Evolutionary conservation across 1,140 invertebrate genomes (phyloP), one percentile per base, ranked within the genome.

Genomic region (Globodera rostochiensis): DNA sequence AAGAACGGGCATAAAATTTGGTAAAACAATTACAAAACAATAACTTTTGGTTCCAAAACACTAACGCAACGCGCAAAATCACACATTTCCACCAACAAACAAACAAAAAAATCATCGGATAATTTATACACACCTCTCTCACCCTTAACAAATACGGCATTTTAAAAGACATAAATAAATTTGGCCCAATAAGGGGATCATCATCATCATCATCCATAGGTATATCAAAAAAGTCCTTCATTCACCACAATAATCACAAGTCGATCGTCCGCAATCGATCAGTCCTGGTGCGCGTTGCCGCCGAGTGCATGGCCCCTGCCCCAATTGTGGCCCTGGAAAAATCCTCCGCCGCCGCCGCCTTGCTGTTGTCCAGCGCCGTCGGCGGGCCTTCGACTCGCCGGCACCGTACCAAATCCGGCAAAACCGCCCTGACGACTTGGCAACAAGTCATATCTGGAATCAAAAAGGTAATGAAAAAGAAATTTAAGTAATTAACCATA

Each of bases 391-490:
- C 86, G 70, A 19, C 82, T 81, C 67, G 78, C 60, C 21, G 85
- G 85, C 49, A 82, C 81, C 19, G 25, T 64, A 46, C 87, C 87
- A 79, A 88, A 88, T n/a, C 87, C 87, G 64, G 81, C 46, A 46
- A 88, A 79, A 47, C 87, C 87, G 66, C 87, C 87, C 36, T 78
- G 66, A 19, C 77, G 69, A 69, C 73, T 84, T 47, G 87, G 87
- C 53, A 88, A 81, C 49, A 70, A 83, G 19, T 81, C 74, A 69
- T 88, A 86, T 49, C 85, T 86, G 60, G 74, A 84, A 84, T 46
- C 15, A 25, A n/a, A 25, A 21, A 25, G 11, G 3, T 45, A 78
- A 49, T 46, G 15, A 82, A 75, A 66, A 75, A 1, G 21, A 50
- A 13, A 73, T 73, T 73, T 73, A 13, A 73, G 19, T 1, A 13